Percentiles rank a stretch among this genome's conserved stretches.
Evolutionary conservation across 1,140 invertebrate species (phyloP).

Genomic region (Campodea augens): DNA sequence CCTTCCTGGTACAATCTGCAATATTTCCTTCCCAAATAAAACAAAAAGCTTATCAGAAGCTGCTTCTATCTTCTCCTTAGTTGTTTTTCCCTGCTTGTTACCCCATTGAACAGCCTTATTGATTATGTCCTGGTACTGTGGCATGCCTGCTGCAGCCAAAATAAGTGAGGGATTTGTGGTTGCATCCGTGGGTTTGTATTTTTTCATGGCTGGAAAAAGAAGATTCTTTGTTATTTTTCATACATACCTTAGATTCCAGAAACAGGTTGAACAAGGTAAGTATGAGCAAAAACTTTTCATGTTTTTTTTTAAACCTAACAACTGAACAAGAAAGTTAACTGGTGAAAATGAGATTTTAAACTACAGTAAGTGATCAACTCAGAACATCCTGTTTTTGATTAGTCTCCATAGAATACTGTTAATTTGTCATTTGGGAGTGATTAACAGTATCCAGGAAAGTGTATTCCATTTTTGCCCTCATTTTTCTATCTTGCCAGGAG

Average conservation of each 20-base stretch:
- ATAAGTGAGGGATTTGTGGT: conserved; percentile 98
- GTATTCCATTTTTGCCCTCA: too few relatives aligned
- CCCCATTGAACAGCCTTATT: conserved; percentile 79
- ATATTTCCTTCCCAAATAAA: conserved; percentile 87
- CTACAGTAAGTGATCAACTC: too few relatives aligned
- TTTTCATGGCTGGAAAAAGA: conserved; percentile 64
- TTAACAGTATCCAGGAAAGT: too few relatives aligned
- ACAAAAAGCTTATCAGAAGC: conserved; percentile 89
- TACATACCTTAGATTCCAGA: too few relatives aligned
- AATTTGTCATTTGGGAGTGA: too few relatives aligned
- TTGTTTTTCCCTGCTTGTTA: conserved; percentile 43
- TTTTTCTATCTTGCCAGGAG: too few relatives aligned
- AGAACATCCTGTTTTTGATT: too few relatives aligned
- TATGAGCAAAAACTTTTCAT: too few relatives aligned
- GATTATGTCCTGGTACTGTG: conserved; percentile 74
- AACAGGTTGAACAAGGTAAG: too few relatives aligned
- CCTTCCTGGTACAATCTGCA: conserved; percentile 92
- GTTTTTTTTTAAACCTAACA: not conserved
- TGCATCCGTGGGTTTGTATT: conserved; percentile 96
- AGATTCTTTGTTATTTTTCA: too few relatives aligned
- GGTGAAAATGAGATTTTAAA: too few relatives aligned
- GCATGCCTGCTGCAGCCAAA: conserved; percentile 73
- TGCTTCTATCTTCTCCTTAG: conserved; percentile 43
- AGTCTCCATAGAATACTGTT: too few relatives aligned
- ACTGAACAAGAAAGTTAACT: conserved; percentile 1